Base-by-base conservation (phyloP, 2,888 invertebrate species). In the Hyposoter dolosus region DNA sequence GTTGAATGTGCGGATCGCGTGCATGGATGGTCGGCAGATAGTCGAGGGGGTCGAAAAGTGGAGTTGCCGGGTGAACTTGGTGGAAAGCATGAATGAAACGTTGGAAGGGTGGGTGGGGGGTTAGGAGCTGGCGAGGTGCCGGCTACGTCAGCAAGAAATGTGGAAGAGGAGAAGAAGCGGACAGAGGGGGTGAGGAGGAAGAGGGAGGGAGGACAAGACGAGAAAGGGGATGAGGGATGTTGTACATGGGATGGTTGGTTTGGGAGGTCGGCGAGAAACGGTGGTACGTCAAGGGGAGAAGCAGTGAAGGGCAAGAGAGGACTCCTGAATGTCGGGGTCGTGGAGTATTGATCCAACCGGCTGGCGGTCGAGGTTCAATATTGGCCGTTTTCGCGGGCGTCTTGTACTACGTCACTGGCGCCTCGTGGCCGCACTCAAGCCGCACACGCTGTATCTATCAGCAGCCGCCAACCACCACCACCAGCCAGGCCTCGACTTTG, bases 251-350 rank as follows among this genome's bases (percentile, higher is more conserved):
- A 88, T 89, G 91, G 47, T 28, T 63, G 45, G 40, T 71, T 60
- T 56, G 65, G 81, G 83, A 68, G 65, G 75, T 68, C 68, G 78
- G 77, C 50, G 40, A 79, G 65, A 50, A 69, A 76, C 72, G 50
- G 40, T 65, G 65, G 68, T 19, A 32, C 77, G 65, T 56, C 28
- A 23, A 19, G 63, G 72, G 65, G 65, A 19, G 50, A 50, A 9
- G 43, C 68, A 56, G 66, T 12, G 43, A 84, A 81, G 82, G 86
- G 83, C 86, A 81, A 88, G 88, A 90, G 89, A 90, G 89, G 90
- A 90, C 90, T 90, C 92, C 91, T 93, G 93, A 94, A 94, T 94
- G 94, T 93, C 93, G 94, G 94, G 93, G 94, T 93, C 93, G 92
- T 88, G 89, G 90, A 92, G 94, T 94, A 94, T 94, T 94, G 94